Evolutionary conservation across 2,113 vertebrate species (phyloP).

Genomic region (Tricholaema leucomelas): DNA sequence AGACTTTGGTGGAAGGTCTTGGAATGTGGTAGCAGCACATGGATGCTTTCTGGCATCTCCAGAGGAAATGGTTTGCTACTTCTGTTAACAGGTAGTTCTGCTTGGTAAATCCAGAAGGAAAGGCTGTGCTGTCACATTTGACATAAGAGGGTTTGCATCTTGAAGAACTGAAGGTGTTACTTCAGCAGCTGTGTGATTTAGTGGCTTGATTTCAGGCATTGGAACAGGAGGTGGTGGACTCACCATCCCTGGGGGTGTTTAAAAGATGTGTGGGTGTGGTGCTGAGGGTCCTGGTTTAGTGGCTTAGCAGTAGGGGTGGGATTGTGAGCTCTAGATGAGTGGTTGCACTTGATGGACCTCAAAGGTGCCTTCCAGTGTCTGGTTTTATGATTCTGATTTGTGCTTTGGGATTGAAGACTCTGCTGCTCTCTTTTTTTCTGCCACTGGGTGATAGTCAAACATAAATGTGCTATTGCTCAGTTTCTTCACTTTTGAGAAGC

Average conservation of each 20-base stretch:
- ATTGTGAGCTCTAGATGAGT: too few relatives aligned
- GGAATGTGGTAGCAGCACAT: background rate
- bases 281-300: too few relatives aligned
- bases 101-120: background rate
- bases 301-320: too few relatives aligned
- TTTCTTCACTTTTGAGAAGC: background rate
- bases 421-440: background rate
- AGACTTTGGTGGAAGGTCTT: background rate
- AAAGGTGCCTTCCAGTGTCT: too few relatives aligned
- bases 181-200: background rate
- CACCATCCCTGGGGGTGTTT: too few relatives aligned
- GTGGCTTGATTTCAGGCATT: background rate
- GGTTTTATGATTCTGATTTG: background rate
- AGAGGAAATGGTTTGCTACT: background rate
- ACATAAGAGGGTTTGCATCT: background rate
- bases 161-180: background rate
- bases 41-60: background rate
- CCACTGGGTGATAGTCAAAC: constrained; percentile 51
- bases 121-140: background rate
- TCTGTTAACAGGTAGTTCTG: background rate
- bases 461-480: background rate
- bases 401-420: background rate
- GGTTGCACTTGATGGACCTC: too few relatives aligned
- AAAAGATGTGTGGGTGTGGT: too few relatives aligned
- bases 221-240: too few relatives aligned